These are phyloP conservation scores for Microcebus ravelobensis DNA, from an alignment of 2,113 vertebrate genomes.

Conservation along the genomic window DNA sequence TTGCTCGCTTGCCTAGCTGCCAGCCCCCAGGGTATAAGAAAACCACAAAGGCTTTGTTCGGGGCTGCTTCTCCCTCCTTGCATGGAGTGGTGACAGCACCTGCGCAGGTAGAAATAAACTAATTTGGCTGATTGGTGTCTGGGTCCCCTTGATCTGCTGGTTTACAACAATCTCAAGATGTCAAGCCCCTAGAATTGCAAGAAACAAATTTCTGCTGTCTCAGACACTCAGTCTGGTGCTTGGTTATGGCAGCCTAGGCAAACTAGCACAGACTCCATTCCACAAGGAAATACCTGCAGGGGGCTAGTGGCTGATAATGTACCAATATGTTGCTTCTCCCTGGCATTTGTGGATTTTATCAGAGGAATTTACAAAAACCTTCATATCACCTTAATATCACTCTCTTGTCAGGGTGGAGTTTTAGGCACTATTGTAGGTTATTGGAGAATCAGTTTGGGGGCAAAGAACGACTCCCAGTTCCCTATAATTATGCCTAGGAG, in stretches of 20 bases:
- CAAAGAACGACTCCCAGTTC: not conserved
- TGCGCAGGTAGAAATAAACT: too few species aligned
- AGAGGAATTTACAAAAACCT: not conserved
- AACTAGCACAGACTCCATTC: not conserved
- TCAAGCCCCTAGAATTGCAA: not conserved
- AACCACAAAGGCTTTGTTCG: too few species aligned
- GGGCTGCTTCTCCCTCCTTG: too few species aligned
- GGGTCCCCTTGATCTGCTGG: too few species aligned
- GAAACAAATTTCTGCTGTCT: not conserved
- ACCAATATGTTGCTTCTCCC: not conserved
- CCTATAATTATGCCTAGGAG: not conserved
- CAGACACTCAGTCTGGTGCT: not conserved
- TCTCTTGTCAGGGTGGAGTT: not conserved
- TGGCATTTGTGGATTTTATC: not conserved
- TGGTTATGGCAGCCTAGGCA: not conserved
- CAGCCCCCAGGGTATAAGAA: too few species aligned
- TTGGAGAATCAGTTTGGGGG: not conserved
- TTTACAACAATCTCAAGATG: not conserved
- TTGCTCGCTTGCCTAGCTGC: too few species aligned
- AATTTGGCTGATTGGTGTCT: too few species aligned
- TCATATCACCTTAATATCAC: not conserved
- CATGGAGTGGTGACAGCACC: too few species aligned
- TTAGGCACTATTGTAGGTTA: not conserved
- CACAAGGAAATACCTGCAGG: not conserved
- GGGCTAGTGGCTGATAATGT: rapidly evolving